Base-by-base conservation (phyloP, 2,888 invertebrate genomes). In the Drosophila mimetica region DNA sequence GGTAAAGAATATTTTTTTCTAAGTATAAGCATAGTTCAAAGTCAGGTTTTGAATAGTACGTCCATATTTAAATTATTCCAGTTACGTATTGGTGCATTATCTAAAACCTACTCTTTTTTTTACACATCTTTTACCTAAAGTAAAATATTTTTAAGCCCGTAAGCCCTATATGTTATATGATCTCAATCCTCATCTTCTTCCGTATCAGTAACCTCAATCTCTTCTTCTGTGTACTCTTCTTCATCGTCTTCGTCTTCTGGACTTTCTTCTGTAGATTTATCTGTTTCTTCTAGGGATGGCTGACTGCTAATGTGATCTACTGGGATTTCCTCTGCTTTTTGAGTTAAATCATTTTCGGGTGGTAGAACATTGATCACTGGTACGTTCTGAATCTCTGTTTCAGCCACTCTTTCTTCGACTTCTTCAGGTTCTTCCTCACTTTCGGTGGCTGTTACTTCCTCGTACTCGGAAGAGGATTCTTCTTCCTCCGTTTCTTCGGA, bases 281-380 rank as follows among this genome's bases (percentile, higher is more conserved):
- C 30, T n/a, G 47, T 13, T 30, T 55, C 54, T 9, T 42, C 60
- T 25, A 60, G 37, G 2, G 52, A 54, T 18, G 60, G 53, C 9
- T 76, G 55, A 57, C 57, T 48, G 46, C 58, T 76, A 6, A 81
- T 73, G 16, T 75, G 20, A 11, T 30, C 44, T 5, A 3, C 28
- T 16, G 22, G 14, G 13, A 20, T 34, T 30, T 67, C 80, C 11
- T 54, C 63, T 8, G 16, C 11, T 25, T 86, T 85, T 8, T 60
- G 63, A 5, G 14, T 5, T 7, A 71, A 14, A 16, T 76, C 81
- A 22, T 22, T 54, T 34, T 72, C 85, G 18, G 79, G 72, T 4
- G 83, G 72, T 28, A 60, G 60, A 9, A 83, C 69, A 61, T 83
- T 86, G 48, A 82, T 79, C 48, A 69, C 65, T 16, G 88, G 80